Evolutionary conservation across 2,113 vertebrate genomes (phyloP).

Genomic region (Sapajus apella): DNA sequence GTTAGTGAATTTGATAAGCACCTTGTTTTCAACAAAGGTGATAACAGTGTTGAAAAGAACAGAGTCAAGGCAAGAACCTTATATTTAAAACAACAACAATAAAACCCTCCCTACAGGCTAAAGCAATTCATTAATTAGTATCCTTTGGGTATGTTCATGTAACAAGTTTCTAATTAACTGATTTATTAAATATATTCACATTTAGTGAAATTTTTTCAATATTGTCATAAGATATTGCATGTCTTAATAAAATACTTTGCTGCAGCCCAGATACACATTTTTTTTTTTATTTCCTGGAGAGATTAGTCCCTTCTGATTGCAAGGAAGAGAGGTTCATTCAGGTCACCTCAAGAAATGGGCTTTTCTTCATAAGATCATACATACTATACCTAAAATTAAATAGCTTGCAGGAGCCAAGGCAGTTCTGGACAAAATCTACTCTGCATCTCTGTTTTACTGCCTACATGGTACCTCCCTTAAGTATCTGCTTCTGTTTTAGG

Average conservation of each 20-base stretch:
- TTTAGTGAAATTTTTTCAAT: not conserved
- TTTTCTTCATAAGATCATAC: not conserved
- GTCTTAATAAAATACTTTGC: slow-evolving; percentile 18
- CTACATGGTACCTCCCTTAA: not conserved
- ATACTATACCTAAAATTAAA: not conserved
- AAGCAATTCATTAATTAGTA: not conserved
- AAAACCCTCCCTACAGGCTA: not conserved
- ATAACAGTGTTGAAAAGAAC: slow-evolving; percentile 18
- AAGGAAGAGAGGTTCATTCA: not conserved
- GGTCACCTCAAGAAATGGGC: slow-evolving; percentile 12
- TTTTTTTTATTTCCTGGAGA: not conserved
- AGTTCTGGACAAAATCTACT: not conserved
- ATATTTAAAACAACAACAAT: not conserved
- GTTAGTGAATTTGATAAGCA: slow-evolving; percentile 42
- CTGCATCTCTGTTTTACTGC: not conserved
- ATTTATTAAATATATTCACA: not conserved
- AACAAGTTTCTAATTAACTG: not conserved
- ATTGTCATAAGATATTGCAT: not conserved
- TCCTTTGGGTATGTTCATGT: not conserved
- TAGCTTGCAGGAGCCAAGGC: not conserved
- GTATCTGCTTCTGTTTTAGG: not conserved
- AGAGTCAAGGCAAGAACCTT: not conserved
- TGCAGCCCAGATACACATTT: not conserved
- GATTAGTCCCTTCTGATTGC: not conserved
- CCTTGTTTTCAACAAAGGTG: slow-evolving; percentile 3